Evolutionary conservation across 2,888 invertebrate genomes (phyloP), one percentile per base, ranked within the genome.

Genomic region (Antheraea assamensis): DNA sequence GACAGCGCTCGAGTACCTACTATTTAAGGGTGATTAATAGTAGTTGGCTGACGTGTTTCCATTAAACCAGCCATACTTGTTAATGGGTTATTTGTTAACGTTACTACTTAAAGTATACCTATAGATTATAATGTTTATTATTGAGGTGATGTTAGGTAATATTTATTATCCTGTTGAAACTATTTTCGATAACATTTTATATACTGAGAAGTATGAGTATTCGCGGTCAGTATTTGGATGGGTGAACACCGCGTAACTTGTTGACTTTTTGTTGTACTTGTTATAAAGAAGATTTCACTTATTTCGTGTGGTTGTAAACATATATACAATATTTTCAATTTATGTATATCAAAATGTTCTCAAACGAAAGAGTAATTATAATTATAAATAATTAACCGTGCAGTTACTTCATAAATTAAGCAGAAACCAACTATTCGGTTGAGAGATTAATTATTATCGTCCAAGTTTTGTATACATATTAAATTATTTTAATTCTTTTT

Each of bases 11-110:
- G 80, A 81, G 79, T 77, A 77, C 72, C 73, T 75, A 75, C 72
- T 80, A 77, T 76, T 80, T 78, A 76, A 73, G 71, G 73, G 77
- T 84, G 83, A 83, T 82, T 81, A 81, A 84, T 81, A 77, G 73
- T 72, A 71, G 72, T 75, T 77, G 74, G 75, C 75, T 75, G 78
- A 76, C 77, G 77, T 75, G 73, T 74, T 78, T 80, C 76, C 78
- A 75, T 78, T 75, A 77, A 75, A 74, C 75, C 61, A 68, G 71
- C 75, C 74, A 77, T 76, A 75, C 75, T 75, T 71, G 66, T 73
- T 71, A 73, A 73, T 75, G 75, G 74, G 78, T 78, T 78, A 76
- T 75, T 78, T 75, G 73, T 58, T 76, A 61, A 75, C 58, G 27
- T 31, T 24, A 73, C 10, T 42, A 52, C 17, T 70, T 73, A 35